These are phyloP conservation scores for Myzus persicae DNA, from an alignment of 1,140 invertebrate genomes.

Conservation along the genomic window DNA sequence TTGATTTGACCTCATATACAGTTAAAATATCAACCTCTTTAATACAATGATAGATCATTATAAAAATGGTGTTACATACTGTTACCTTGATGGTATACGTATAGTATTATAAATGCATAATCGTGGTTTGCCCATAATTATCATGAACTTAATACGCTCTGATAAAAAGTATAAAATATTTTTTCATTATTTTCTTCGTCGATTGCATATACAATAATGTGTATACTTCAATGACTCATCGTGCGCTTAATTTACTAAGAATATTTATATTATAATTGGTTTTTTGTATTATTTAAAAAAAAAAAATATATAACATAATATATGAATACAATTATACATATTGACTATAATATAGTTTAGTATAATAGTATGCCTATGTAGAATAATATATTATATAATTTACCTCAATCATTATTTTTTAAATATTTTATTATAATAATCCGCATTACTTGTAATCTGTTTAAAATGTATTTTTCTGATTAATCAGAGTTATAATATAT, in stretches of 20 bases:
- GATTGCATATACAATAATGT: not conserved
- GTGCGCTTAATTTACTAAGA: not conserved
- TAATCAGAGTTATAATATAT: not conserved
- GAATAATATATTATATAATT: not conserved
- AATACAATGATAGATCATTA: not conserved
- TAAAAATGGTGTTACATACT: not conserved
- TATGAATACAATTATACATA: too few relatives aligned
- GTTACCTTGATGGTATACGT: not conserved
- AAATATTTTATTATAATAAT: not conserved
- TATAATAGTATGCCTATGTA: not conserved
- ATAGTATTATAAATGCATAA: too few relatives aligned
- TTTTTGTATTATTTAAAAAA: not conserved
- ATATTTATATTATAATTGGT: not conserved
- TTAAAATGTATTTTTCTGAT: not conserved
- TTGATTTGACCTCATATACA: too few relatives aligned
- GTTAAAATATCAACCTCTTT: not conserved
- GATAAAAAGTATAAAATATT: not conserved
- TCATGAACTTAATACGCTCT: not conserved
- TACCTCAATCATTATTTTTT: not conserved
- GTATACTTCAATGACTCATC: not conserved
- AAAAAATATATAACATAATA: not conserved
- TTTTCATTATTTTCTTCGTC: not conserved
- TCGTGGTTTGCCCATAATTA: not conserved
- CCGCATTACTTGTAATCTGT: not conserved
- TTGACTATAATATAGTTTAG: not conserved